Evolutionary conservation across 2,888 invertebrate species (phyloP).

Genomic region (Sminthurides aquaticus): DNA sequence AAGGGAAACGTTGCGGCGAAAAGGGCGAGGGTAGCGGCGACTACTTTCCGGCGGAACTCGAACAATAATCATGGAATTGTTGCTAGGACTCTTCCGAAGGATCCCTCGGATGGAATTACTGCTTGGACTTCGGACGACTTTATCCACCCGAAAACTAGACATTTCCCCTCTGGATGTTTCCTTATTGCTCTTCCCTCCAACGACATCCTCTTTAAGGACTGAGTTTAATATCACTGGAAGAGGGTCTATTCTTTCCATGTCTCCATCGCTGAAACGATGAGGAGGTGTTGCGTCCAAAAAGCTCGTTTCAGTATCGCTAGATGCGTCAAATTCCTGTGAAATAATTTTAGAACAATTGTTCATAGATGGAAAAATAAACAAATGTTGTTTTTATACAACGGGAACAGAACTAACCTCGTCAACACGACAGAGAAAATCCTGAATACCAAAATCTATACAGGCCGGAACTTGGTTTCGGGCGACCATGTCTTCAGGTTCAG

Average conservation of each 20-base stretch:
- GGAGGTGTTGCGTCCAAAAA: slow-evolving; percentile 39
- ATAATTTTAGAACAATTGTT: not conserved
- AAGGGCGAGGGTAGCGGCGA: slow-evolving; percentile 19
- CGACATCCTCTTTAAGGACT: slow-evolving; percentile 17
- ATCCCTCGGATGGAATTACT: not conserved
- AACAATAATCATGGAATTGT: not conserved
- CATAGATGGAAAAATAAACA: slow-evolving; percentile 7
- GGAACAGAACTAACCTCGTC: slow-evolving; percentile 32
- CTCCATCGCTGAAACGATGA: slow-evolving; percentile 38
- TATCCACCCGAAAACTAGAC: not conserved
- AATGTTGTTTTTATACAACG: not conserved
- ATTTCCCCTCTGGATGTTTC: not conserved
- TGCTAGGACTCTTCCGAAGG: not conserved
- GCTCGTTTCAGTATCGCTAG: slow-evolving; percentile 38
- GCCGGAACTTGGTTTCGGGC: slow-evolving; percentile 3
- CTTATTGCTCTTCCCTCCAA: no score
- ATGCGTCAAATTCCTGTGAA: slow-evolving; percentile 32
- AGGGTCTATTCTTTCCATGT: slow-evolving; percentile 39
- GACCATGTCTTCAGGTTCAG: not conserved
- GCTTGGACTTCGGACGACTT: not conserved
- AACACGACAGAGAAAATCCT: slow-evolving; percentile 37
- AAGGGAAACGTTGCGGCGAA: slow-evolving; percentile 37
- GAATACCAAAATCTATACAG: slow-evolving; percentile 41
- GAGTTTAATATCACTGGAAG: slow-evolving; percentile 40
- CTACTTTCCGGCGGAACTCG: not conserved